Evolutionary conservation across 2,888 invertebrate species (phyloP).

Genomic region (Pammene fasciana): DNA sequence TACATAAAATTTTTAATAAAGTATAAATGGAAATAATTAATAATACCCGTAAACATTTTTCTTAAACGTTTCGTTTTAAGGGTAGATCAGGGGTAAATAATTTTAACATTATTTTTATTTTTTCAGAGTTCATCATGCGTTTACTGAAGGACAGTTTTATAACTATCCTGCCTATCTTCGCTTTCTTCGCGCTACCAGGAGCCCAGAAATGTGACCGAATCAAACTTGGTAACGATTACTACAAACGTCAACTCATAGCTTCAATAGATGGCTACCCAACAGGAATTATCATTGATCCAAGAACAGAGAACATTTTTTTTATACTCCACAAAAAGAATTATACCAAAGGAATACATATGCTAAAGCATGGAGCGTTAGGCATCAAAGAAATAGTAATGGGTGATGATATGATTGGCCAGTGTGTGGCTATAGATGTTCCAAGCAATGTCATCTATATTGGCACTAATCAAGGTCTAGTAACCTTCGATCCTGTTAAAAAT

Average conservation of each 20-base stretch:
- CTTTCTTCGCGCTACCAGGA: slow-evolving; percentile 45
- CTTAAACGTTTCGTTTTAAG: no score
- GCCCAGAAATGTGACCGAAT: slow-evolving; percentile 70
- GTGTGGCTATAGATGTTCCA: slow-evolving; percentile 63
- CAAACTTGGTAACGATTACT: slow-evolving; percentile 70
- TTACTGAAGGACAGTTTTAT: slow-evolving; percentile 47
- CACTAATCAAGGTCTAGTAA: slow-evolving; percentile 72
- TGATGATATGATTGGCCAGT: slow-evolving; percentile 71
- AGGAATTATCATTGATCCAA: slow-evolving; percentile 68
- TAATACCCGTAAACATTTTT: no score
- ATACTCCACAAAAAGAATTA: slow-evolving; percentile 74
- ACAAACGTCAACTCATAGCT: slow-evolving; percentile 71
- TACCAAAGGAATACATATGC: slow-evolving; percentile 72
- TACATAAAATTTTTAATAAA: no score
- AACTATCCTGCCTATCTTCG: slow-evolving; percentile 47
- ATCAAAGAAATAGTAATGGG: slow-evolving; percentile 69
- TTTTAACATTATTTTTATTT: neutral
- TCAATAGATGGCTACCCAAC: slow-evolving; percentile 75
- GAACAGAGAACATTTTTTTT: slow-evolving; percentile 74
- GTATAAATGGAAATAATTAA: no score
- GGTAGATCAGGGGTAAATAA: neutral
- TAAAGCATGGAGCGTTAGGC: slow-evolving; percentile 72
- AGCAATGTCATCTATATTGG: slow-evolving; percentile 71
- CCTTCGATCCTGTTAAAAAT: slow-evolving; percentile 66
- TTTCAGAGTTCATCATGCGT: slow-evolving; percentile 47